Evolutionary conservation across 2,113 vertebrate species (phyloP), one percentile per base, ranked within the genome.

Genomic region (Elanoides forficatus): DNA sequence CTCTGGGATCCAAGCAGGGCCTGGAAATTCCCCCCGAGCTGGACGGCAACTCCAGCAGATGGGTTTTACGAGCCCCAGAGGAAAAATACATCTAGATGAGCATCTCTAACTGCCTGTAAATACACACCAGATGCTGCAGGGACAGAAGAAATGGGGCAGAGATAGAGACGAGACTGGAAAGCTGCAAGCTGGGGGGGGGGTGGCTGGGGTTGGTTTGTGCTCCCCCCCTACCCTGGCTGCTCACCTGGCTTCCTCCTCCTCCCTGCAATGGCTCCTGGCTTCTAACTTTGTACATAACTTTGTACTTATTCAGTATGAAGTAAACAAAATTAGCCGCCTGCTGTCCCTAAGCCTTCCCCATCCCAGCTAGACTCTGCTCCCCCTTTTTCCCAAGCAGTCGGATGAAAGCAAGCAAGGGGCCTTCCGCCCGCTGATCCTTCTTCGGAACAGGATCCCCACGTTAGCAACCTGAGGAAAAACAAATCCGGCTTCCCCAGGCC

Each of bases 11-110:
- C 45, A 17, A 59, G 60, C 90, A 72, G 94, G 58, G 68, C 26
- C 82, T 82, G 91, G 70, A 80, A 67, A 72, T 76, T 15, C 80
- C 93, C 83, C 94, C 58, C 5, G 4, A 58, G 67, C 92, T n/a
- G 88, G 81, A 65, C 45, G 3, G 90, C 81, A 73, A 88, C 86
- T 92, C 76, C 48, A 74, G 88, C 97, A 97, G 96, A 95, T 94
- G 96, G 73, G n/a, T 38, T 96, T 96, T 89, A 94, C 2, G 58
- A 55, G 81, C 53, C 96, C 70, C 12, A 2, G 59, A 70, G 91
- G 96, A 59, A 55, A 85, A 89, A 94, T 72, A 87, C 73, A 50
- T 81, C 73, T 53, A 58, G 60, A 45, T 1, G 14, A 95, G 73
- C 73, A 95, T 76, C 94, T 84, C 86, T 15, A n/a, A 55, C 63